Conservation (phyloP, 1,140 invertebrate genomes). For the Drosophila prosaltans region DNA sequence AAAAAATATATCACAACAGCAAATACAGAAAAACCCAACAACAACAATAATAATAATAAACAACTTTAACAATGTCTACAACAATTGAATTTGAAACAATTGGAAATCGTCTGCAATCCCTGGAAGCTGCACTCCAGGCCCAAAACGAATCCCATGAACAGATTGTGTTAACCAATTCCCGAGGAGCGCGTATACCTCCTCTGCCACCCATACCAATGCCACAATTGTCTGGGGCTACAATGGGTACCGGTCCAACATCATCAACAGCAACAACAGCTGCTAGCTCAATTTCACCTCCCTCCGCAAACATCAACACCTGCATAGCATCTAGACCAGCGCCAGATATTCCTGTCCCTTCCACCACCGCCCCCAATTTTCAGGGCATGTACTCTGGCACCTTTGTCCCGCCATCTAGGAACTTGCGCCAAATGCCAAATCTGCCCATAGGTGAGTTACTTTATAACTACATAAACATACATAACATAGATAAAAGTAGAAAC, state of each 20-base stretch:
- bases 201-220: constrained; percentile 35
- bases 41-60: constrained; percentile 11
- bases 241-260: constrained; percentile 15
- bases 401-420: constrained; percentile 46
- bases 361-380: constrained; percentile 19
- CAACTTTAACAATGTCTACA: constrained; percentile 55
- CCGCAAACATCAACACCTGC: constrained; percentile 23
- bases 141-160: constrained; percentile 86
- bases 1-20: neutral
- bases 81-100: constrained; percentile 82
- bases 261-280: constrained; percentile 20
- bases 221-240: constrained; percentile 3
- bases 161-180: constrained; percentile 63
- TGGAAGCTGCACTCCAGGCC: constrained; percentile 86
- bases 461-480: neutral
- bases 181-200: constrained; percentile 48
- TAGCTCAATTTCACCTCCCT: constrained; percentile 19
- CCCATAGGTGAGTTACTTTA: constrained; percentile 52
- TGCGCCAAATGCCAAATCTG: constrained; percentile 58
- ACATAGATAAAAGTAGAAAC: neutral
- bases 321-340: constrained; percentile 51
- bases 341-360: constrained; percentile 37
- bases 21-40: constrained; percentile 1
- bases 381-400: constrained; percentile 46
- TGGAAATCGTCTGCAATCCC: constrained; percentile 86